Percentiles rank a stretch among this genome's conserved stretches.
Evolutionary conservation across 2,113 vertebrate species (phyloP).

Genomic region (Noturus placidus): DNA sequence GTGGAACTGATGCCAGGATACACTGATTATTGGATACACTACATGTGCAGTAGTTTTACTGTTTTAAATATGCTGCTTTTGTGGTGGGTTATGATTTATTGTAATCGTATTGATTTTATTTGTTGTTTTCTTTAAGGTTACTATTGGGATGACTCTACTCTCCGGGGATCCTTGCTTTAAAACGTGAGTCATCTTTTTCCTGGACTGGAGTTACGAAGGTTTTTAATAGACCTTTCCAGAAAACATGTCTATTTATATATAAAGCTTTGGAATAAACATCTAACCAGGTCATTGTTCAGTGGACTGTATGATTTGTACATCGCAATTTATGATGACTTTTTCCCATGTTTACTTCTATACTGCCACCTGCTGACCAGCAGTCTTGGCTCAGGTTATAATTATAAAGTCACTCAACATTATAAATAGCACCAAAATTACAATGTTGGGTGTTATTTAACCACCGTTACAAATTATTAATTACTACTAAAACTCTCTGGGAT

Average conservation of each 20-base stretch:
- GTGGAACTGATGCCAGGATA: background rate
- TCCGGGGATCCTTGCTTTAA: slow-evolving; percentile 99
- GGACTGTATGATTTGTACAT: background rate
- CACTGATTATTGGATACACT: background rate
- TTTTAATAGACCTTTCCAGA: slow-evolving; percentile 9
- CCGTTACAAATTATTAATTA: background rate
- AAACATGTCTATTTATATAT: slow-evolving; percentile 7
- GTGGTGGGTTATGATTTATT: background rate
- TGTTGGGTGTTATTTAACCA: background rate
- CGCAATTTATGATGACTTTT: background rate
- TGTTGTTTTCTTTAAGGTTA: slow-evolving; percentile 75
- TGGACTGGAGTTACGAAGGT: background rate
- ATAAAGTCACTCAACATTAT: background rate
- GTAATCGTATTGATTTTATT: background rate
- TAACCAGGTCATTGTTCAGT: background rate
- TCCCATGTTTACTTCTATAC: background rate
- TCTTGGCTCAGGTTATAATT: background rate
- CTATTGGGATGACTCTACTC: slow-evolving; percentile 93
- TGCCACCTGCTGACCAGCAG: slow-evolving; percentile 6
- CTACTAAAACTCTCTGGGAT: background rate
- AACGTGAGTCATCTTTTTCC: slow-evolving; percentile 80
- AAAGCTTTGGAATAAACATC: slow-evolving; percentile 20
- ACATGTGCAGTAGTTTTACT: background rate
- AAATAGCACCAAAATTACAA: too few relatives aligned
- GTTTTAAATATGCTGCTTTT: background rate